Conservation (phyloP, 1,140 invertebrate species). For the Apis laboriosa region DNA sequence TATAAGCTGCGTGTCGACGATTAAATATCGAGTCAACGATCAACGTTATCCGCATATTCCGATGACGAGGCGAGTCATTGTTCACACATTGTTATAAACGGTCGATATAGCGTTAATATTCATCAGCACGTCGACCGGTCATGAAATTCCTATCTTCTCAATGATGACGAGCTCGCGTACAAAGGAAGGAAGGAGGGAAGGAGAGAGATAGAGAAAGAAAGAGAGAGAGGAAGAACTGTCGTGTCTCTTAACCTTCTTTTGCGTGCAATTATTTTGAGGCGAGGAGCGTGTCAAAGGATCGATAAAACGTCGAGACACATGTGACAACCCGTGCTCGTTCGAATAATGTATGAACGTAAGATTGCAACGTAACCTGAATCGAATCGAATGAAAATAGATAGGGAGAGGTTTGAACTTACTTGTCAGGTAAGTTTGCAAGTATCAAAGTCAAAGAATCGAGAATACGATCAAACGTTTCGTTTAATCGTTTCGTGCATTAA, state of each 20-base stretch:
- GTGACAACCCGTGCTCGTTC: background rate
- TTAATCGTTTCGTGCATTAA: background rate
- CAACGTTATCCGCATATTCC: background rate
- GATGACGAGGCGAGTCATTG: background rate
- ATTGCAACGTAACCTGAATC: slow-evolving; percentile 16
- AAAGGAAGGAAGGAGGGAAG: no score
- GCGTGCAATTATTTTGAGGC: slow-evolving; percentile 9
- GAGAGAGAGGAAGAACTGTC: background rate
- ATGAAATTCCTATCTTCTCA: background rate
- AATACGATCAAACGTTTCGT: background rate
- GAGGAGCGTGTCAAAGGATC: background rate
- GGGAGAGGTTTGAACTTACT: no score
- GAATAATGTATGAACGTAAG: slow-evolving; percentile 17
- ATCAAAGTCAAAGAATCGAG: no score
- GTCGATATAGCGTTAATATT: slow-evolving; percentile 4
- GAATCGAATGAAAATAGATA: no score
- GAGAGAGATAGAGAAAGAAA: no score
- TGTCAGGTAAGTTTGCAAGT: background rate
- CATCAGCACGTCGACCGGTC: background rate
- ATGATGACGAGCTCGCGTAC: background rate
- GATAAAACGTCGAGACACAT: slow-evolving; percentile 1
- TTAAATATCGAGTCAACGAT: background rate
- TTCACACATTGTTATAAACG: background rate
- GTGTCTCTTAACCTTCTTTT: slow-evolving; percentile 12
- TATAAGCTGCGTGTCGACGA: no score